Evolutionary conservation across 2,888 invertebrate genomes (phyloP), one percentile per base, ranked within the genome.

Genomic region (Adelphocoris suturalis): DNA sequence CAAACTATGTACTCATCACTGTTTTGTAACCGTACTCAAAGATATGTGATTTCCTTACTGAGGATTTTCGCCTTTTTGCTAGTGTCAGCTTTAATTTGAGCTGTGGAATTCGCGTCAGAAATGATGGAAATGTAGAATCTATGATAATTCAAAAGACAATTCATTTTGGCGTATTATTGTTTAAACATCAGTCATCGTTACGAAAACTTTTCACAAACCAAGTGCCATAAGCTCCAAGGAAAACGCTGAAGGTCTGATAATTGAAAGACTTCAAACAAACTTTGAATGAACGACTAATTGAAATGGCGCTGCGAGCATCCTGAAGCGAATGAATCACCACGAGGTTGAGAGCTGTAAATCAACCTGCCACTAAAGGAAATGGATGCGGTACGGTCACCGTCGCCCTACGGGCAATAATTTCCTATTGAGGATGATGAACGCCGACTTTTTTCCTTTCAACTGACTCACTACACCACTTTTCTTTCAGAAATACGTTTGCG

Each of bases 291-390:
- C 19, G 68, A 68, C 68, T 23, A 68, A 68, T 23, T 68, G 68
- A 68, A 68, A 68, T 23, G 68, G 27, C 23, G 68, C 23, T 9
- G 2, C 68, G 11, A 68, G 27, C 11, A 68, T 23, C 68, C 68
- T 23, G 68, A 68, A 68, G 68, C 68, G 27, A 68, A 68, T 68
- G 68, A 68, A 68, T 68, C 68, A 68, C 68, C 23, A 68, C 19
- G 23, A 68, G 68, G 68, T 68, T 68, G 23, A 68, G 68, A 68
- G 68, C 68, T 23, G 68, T 68, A 68, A 68, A 68, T 68, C 68
- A 68, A 68, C 19, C 68, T 19, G 19, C 68, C 68, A 27, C 68
- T 23, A 13, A 68, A 68, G 27, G 23, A 68, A 68, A 68, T 68
- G 68, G 68, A 68, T 68, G 68, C 68, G 68, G 68, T 68, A 27